Conservation (phyloP, 2,888 invertebrate genomes). For the Subacronicta megacephala region DNA sequence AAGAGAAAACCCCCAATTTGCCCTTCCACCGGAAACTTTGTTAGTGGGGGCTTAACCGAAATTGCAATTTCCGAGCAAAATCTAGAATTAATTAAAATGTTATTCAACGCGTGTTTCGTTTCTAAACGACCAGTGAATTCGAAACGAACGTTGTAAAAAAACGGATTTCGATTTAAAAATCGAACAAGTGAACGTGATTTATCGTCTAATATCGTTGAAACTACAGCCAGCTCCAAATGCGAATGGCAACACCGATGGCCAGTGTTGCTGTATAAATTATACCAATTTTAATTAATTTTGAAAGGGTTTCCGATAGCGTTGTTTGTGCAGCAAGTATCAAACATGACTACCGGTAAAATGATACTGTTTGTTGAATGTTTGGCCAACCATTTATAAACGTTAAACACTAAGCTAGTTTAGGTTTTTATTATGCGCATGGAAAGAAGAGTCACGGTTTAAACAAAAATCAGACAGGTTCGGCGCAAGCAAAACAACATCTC, state of each 20-base stretch:
- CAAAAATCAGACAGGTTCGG: too few species aligned
- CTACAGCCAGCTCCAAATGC: conserved; percentile 27
- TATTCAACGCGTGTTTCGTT: conserved; percentile 16
- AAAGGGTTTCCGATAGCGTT: background rate
- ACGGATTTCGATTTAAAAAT: conserved; percentile 37
- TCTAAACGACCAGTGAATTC: conserved; percentile 28
- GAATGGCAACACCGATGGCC: conserved; percentile 22
- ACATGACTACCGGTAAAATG: background rate
- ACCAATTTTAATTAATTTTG: conserved; percentile 5
- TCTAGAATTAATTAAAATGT: conserved; percentile 31
- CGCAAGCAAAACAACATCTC: too few species aligned
- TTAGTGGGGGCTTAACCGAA: background rate
- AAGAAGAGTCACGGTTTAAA: too few species aligned
- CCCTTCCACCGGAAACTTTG: background rate
- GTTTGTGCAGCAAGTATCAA: background rate
- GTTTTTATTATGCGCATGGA: too few species aligned
- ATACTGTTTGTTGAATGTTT: too few species aligned
- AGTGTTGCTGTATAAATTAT: conserved; percentile 26
- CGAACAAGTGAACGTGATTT: conserved; percentile 42
- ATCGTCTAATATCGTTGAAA: conserved; percentile 48
- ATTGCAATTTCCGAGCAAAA: conserved; percentile 11
- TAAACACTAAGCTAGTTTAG: too few species aligned
- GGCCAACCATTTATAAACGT: too few species aligned
- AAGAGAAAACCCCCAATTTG: background rate
- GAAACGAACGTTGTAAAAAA: conserved; percentile 17